phyloP scores from a whole-genome alignment of 2,888 invertebrate genomes.

The Xanthostigma xanthostigma region DNA sequence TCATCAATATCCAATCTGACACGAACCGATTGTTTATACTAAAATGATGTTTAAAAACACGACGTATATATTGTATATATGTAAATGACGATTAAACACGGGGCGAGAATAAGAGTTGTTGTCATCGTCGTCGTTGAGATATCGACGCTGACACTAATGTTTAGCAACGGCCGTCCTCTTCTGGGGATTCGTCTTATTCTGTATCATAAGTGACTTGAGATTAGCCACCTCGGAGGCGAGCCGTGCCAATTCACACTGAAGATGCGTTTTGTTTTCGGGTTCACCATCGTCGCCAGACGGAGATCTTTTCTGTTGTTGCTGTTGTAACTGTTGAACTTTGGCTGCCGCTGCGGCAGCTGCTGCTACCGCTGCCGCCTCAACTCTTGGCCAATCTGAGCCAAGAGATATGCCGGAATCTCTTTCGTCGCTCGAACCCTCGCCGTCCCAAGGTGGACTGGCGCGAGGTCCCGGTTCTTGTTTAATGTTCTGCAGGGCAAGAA shows the following conservation, averaged over 20 bases:
- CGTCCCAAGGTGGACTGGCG: constrained; percentile 74
- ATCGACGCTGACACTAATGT: too few species aligned
- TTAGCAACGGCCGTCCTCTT: too few species aligned
- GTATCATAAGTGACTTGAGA: constrained; percentile 67
- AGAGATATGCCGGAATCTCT: constrained; percentile 79
- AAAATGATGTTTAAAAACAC: too few species aligned
- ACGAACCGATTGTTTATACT: too few species aligned
- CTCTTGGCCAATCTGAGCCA: constrained; percentile 48
- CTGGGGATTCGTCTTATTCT: constrained; percentile 28
- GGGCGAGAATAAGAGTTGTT: too few species aligned
- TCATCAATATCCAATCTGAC: too few species aligned
- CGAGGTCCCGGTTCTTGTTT: constrained; percentile 72
- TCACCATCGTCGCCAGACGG: constrained; percentile 16
- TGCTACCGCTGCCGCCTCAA: constrained; percentile 23
- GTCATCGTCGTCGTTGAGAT: too few species aligned
- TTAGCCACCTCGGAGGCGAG: constrained; percentile 84
- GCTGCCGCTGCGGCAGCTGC: constrained; percentile 19
- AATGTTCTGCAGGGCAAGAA: constrained; percentile 70
- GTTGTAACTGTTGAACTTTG: constrained; percentile 13
- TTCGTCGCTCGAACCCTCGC: constrained; percentile 81
- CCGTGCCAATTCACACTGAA: constrained; percentile 74
- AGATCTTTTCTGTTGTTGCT: constrained; percentile 4
- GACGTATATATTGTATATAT: too few species aligned
- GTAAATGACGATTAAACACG: too few species aligned
- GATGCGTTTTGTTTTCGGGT: constrained; percentile 53